Evolutionary conservation across 2,113 vertebrate species (phyloP).

Genomic region (Rutilus rutilus): DNA sequence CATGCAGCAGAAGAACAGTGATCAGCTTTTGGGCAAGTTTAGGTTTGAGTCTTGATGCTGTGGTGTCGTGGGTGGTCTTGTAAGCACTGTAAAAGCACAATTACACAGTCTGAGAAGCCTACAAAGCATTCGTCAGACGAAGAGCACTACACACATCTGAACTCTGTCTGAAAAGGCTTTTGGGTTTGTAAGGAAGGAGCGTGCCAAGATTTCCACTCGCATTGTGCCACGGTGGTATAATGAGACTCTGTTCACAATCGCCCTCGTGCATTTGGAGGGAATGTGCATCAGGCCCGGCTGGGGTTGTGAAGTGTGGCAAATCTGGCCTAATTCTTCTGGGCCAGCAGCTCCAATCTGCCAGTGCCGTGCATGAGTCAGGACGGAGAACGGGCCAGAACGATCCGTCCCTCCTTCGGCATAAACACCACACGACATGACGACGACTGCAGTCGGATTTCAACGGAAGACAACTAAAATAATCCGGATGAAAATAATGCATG

Average conservation of each 20-base stretch:
- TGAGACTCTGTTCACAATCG: constrained; percentile 30
- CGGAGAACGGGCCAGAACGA: not conserved
- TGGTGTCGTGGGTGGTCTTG: not conserved
- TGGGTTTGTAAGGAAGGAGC: not conserved
- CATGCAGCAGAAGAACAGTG: not conserved
- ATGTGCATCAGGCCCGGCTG: constrained; percentile 53
- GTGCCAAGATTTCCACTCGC: constrained; percentile 28
- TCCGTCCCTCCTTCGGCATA: not conserved
- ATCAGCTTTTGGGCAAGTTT: not conserved
- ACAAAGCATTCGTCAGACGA: constrained; percentile 1
- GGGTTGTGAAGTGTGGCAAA: constrained; percentile 76
- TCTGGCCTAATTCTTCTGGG: constrained; percentile 77
- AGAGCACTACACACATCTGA: constrained; percentile 26
- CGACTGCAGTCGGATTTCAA: too few relatives aligned
- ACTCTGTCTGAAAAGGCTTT: constrained; percentile 1
- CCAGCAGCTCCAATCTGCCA: constrained; percentile 69
- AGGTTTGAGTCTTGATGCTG: not conserved
- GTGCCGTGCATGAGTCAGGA: constrained; percentile 52
- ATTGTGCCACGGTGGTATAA: not conserved
- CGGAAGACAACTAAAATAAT: not conserved
- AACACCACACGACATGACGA: not conserved
- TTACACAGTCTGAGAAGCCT: not conserved
- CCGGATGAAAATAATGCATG: not conserved
- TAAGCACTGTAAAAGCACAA: not conserved
- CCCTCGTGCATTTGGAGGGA: constrained; percentile 47